phyloP scores from a whole-genome alignment of 2,113 vertebrate species.

The Spheniscus mendiculus region DNA sequence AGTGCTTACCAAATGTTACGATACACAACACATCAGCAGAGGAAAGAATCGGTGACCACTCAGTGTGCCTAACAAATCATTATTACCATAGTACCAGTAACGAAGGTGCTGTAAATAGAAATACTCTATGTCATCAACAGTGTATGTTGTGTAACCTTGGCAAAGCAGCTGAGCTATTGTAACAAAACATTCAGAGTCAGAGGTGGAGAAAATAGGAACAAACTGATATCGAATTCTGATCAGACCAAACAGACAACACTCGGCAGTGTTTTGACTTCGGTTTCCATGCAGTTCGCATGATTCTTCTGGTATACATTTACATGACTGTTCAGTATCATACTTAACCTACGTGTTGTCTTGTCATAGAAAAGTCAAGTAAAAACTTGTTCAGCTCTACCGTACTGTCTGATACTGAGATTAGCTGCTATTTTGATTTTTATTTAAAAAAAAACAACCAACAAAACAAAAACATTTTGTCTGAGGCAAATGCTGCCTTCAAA shows the following conservation, averaged over 20 bases:
- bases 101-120: constrained; percentile 72
- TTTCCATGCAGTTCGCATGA: background rate
- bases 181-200: constrained; percentile 10
- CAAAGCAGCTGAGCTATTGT: constrained; percentile 53
- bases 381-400: background rate
- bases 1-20: background rate
- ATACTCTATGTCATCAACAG: constrained; percentile 56
- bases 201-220: constrained; percentile 17
- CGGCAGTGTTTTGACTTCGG: background rate
- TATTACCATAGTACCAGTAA: constrained; percentile 66
- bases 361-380: background rate
- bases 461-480: background rate
- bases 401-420: constrained; percentile 4
- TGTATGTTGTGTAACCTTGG: constrained; percentile 40
- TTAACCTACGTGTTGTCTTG: background rate
- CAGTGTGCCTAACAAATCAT: constrained; percentile 71
- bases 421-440: constrained; percentile 27
- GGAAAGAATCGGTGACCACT: constrained; percentile 62
- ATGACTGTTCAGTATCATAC: background rate
- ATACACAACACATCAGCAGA: constrained; percentile 28
- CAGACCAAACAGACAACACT: background rate
- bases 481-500: constrained; percentile 23
- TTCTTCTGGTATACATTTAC: background rate
- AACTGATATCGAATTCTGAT: background rate
- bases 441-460: background rate